Percentiles rank a stretch among this genome's conserved stretches.
phyloP scores from a whole-genome alignment of 1,140 invertebrate genomes.

The Mactra quadrangularis region DNA sequence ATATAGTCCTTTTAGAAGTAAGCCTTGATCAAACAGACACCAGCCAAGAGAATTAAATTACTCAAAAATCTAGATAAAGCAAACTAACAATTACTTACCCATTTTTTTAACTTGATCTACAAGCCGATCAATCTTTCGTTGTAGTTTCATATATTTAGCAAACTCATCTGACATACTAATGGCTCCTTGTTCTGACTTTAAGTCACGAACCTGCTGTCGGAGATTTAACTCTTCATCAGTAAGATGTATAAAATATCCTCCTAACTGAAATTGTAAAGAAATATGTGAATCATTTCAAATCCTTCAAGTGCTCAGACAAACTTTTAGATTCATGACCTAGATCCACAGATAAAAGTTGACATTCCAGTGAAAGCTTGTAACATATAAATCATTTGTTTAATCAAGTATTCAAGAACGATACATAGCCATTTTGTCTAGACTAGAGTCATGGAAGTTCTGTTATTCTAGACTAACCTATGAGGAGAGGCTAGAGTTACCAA shows the following conservation, averaged over 20 bases:
- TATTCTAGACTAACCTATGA: no score
- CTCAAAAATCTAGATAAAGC: no score
- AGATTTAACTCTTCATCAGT: slow-evolving; percentile 71
- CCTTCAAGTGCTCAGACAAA: background rate
- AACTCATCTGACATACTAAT: slow-evolving; percentile 76
- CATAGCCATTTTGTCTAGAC: no score
- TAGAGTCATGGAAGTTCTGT: no score
- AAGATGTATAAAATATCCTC: slow-evolving; percentile 62
- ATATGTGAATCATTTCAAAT: background rate
- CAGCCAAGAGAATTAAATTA: no score
- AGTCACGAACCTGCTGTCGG: slow-evolving; percentile 66
- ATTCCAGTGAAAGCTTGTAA: background rate
- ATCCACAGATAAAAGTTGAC: background rate
- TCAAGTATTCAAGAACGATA: no score
- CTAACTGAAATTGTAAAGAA: slow-evolving; percentile 61
- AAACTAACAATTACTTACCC: slow-evolving; percentile 36
- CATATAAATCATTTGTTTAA: no score
- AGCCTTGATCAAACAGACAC: no score
- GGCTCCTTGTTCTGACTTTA: slow-evolving; percentile 71
- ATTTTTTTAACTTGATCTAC: slow-evolving; percentile 68
- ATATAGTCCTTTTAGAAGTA: no score
- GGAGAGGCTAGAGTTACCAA: no score
- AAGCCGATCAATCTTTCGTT: slow-evolving; percentile 73
- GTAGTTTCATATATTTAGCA: slow-evolving; percentile 73
- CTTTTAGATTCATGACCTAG: background rate